Conservation (phyloP, 2,113 vertebrate species). For the Panurus biarmicus region DNA sequence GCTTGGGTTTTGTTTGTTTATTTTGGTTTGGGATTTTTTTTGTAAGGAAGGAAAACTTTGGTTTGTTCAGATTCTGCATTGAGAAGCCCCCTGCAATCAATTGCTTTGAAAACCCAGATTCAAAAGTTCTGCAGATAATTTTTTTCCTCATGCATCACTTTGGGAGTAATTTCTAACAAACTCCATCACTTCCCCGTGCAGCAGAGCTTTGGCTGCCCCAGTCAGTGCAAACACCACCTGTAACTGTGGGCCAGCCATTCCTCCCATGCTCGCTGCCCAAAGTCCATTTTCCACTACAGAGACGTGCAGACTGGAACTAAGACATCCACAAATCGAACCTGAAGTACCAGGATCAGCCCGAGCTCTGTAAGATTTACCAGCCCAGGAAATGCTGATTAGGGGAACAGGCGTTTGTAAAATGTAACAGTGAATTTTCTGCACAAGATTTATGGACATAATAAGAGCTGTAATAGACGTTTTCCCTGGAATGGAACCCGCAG, state of each 20-base stretch:
- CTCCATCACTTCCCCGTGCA: not conserved
- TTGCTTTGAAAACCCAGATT: not conserved
- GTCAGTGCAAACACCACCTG: not conserved
- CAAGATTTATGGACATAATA: not conserved
- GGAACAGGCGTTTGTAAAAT: not conserved
- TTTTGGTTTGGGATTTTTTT: not conserved
- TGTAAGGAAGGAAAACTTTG: not conserved
- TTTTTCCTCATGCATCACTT: not conserved
- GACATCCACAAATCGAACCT: not conserved
- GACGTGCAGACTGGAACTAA: not conserved
- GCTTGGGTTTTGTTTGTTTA: not conserved
- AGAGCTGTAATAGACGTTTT: not conserved
- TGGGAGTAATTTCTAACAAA: not conserved
- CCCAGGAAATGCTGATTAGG: not conserved
- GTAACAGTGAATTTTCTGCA: not conserved
- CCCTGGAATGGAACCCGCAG: not conserved
- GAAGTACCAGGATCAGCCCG: accelerated
- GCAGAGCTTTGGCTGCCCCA: not conserved
- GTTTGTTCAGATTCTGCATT: not conserved
- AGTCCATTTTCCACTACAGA: not conserved
- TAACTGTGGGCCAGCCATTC: no score
- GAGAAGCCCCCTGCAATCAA: not conserved
- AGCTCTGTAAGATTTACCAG: not conserved
- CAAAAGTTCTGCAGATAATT: not conserved
- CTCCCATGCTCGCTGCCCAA: not conserved